Evolutionary conservation across 2,888 invertebrate genomes (phyloP).

Genomic region (Galerucella nymphaeae): DNA sequence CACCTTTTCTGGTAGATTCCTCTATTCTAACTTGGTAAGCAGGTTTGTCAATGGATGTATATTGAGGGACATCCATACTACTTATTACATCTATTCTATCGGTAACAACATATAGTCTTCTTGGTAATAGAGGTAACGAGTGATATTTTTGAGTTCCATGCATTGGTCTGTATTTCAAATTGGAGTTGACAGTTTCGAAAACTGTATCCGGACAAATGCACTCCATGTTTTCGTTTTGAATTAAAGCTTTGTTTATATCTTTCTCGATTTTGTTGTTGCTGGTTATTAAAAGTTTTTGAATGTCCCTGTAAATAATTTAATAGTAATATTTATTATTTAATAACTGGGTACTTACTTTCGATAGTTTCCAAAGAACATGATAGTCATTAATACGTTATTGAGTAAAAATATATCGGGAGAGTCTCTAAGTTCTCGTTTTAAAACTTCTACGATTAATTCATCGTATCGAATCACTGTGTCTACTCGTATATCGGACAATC

Average conservation of each 20-base stretch:
- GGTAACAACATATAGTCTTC: conserved; percentile 76
- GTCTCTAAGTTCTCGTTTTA: conserved; percentile 71
- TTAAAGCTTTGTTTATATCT: conserved; percentile 49
- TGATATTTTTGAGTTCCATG: conserved; percentile 62
- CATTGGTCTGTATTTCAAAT: conserved; percentile 68
- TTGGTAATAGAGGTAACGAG: conserved; percentile 70
- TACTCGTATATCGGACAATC: conserved; percentile 24
- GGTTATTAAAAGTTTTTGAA: conserved; percentile 39
- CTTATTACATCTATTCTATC: conserved; percentile 79
- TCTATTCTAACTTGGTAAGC: conserved; percentile 50
- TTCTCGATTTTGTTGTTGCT: conserved; percentile 47
- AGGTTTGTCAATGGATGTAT: conserved; percentile 53
- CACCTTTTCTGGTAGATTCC: conserved; percentile 50
- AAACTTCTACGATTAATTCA: conserved; percentile 68
- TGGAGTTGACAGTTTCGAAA: conserved; percentile 74
- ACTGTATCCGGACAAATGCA: conserved; percentile 78
- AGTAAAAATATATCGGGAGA: conserved; percentile 77
- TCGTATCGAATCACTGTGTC: conserved; percentile 61
- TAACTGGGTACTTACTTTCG: conserved; percentile 45
- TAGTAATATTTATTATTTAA: neutral
- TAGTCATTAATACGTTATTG: conserved; percentile 79
- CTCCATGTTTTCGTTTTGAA: conserved; percentile 63
- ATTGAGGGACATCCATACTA: conserved; percentile 48
- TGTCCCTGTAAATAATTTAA: conserved; percentile 41
- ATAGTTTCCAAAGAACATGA: conserved; percentile 74